phyloP scores from a whole-genome alignment of 2,113 vertebrate species.

The Mustela lutreola region DNA sequence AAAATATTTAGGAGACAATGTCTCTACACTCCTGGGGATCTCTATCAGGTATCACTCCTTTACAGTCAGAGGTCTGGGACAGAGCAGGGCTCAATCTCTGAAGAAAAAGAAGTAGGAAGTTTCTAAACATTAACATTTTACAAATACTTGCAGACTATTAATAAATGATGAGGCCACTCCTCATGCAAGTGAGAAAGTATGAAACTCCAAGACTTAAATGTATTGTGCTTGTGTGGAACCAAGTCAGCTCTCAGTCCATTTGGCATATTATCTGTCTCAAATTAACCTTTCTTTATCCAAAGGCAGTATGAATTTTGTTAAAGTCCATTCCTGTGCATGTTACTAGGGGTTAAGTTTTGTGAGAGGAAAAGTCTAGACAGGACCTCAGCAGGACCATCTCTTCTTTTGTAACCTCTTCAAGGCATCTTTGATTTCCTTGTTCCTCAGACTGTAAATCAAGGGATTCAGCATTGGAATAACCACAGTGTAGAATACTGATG shows the following conservation, averaged over 20 bases:
- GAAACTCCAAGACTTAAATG: not conserved
- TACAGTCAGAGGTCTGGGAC: too few relatives aligned
- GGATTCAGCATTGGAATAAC: too few relatives aligned
- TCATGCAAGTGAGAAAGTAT: not conserved
- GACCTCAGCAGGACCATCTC: not conserved
- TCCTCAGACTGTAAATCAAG: too few relatives aligned
- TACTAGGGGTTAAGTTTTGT: not conserved
- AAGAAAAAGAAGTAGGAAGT: too few relatives aligned
- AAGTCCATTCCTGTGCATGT: not conserved
- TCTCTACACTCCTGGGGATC: not conserved
- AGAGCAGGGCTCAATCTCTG: too few relatives aligned
- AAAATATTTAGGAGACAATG: not conserved
- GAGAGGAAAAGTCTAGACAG: not conserved
- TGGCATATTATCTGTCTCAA: not conserved
- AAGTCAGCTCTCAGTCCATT: not conserved
- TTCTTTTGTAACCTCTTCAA: slow-evolving; percentile 6
- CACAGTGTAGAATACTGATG: not conserved
- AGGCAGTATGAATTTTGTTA: not conserved
- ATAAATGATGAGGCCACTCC: not conserved
- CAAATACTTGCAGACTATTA: too few relatives aligned
- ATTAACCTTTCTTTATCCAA: not conserved
- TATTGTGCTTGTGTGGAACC: not conserved
- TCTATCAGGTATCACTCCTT: not conserved
- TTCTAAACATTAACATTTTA: too few relatives aligned
- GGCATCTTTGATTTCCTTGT: slow-evolving; percentile 14